phyloP scores from a whole-genome alignment of 2,888 invertebrate species.

The Apotomis turbidana region DNA sequence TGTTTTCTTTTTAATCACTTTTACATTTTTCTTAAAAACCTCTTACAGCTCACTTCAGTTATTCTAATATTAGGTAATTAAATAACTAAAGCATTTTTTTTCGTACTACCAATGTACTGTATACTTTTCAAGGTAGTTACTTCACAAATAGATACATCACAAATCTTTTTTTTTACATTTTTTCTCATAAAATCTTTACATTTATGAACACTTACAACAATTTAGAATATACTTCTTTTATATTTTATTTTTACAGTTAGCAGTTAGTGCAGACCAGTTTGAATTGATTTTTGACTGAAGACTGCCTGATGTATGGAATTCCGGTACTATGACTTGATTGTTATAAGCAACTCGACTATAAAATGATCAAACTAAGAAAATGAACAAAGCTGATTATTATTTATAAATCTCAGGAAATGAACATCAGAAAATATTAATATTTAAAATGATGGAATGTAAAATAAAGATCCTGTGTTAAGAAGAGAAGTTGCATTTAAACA shows the following conservation, averaged over 20 bases:
- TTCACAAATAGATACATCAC: constrained; percentile 45
- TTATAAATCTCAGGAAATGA: constrained; percentile 12
- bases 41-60: constrained; percentile 20
- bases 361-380: neutral
- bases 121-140: constrained; percentile 9
- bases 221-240: constrained; percentile 74
- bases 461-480: constrained; percentile 18
- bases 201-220: constrained; percentile 80
- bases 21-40: constrained; percentile 61
- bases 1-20: constrained; percentile 37
- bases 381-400: neutral
- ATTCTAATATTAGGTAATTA: constrained; percentile 37
- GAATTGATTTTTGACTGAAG: constrained; percentile 22
- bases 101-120: constrained; percentile 29
- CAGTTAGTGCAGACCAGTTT: constrained; percentile 61
- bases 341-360: neutral
- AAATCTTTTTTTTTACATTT: constrained; percentile 58
- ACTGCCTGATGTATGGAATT: neutral
- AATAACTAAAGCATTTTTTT: constrained; percentile 37
- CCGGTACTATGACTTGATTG: neutral
- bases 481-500: constrained; percentile 16
- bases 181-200: constrained; percentile 74
- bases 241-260: constrained; percentile 53
- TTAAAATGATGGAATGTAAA: constrained; percentile 42
- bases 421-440: constrained; percentile 32